Evolutionary conservation across 2,888 invertebrate species (phyloP).

Genomic region (Dicycla oo): DNA sequence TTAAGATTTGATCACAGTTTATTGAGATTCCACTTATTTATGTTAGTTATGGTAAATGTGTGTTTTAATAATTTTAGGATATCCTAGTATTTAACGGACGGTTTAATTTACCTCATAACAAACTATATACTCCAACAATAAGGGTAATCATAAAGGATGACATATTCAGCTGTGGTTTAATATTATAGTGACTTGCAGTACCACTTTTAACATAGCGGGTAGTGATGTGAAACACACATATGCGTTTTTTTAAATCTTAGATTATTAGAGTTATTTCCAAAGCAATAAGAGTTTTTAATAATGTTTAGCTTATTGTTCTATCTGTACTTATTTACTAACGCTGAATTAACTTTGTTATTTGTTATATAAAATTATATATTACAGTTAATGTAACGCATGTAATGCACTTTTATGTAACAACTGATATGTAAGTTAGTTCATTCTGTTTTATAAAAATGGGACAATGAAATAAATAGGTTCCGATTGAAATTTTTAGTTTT

Average conservation of each 20-base stretch:
- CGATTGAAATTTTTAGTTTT: slow-evolving; percentile 63
- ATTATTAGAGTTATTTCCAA: slow-evolving; percentile 69
- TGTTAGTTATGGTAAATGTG: slow-evolving; percentile 48
- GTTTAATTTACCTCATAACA: slow-evolving; percentile 33
- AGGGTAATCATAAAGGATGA: slow-evolving; percentile 33
- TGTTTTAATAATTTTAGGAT: slow-evolving; percentile 37
- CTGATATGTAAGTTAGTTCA: slow-evolving; percentile 78
- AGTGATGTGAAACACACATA: slow-evolving; percentile 55
- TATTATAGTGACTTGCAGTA: slow-evolving; percentile 30
- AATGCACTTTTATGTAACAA: slow-evolving; percentile 84
- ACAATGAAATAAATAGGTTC: slow-evolving; percentile 82
- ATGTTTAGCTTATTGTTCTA: slow-evolving; percentile 74
- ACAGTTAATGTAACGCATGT: slow-evolving; percentile 79
- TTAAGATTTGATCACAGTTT: slow-evolving; percentile 43
- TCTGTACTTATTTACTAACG: slow-evolving; percentile 79
- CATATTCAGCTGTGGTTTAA: slow-evolving; percentile 55
- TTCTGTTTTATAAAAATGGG: slow-evolving; percentile 83
- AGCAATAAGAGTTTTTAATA: slow-evolving; percentile 72
- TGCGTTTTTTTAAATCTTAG: slow-evolving; percentile 66
- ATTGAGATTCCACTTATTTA: slow-evolving; percentile 48
- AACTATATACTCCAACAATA: slow-evolving; percentile 27
- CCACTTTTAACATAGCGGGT: slow-evolving; percentile 31
- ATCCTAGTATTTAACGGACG: slow-evolving; percentile 18
- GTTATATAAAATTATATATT: slow-evolving; percentile 75
- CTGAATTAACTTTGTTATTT: slow-evolving; percentile 74